Evolutionary conservation across 2,797 vertebrate species (phyloP).

Genomic region (Petrocephalus sullivani): DNA sequence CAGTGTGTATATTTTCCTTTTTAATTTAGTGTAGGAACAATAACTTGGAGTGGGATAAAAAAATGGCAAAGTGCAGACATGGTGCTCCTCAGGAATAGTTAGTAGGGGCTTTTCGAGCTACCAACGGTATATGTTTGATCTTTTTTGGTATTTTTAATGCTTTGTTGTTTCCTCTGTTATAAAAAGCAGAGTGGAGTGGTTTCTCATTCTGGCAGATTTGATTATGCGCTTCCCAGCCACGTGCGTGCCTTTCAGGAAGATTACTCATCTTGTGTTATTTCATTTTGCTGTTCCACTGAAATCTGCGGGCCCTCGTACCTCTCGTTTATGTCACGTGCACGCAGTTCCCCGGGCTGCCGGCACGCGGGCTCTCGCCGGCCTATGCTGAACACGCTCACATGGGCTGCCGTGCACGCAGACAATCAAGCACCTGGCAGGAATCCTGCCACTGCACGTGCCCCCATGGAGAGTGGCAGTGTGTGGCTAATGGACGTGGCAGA

Average conservation of each 20-base stretch:
- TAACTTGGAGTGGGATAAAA: neutral
- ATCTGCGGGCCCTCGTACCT: neutral
- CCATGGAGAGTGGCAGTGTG: neutral
- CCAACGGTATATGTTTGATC: neutral
- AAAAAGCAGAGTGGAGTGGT: neutral
- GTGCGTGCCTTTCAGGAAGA: neutral
- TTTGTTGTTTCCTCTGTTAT: neutral
- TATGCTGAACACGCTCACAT: neutral
- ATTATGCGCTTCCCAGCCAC: neutral
- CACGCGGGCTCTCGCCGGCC: neutral
- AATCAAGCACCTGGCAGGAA: neutral
- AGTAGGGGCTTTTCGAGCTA: neutral
- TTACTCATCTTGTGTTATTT: neutral
- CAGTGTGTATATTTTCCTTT: neutral
- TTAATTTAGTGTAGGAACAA: neutral
- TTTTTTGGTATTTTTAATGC: neutral
- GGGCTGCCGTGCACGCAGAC: neutral
- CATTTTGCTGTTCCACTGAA: neutral
- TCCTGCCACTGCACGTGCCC: neutral
- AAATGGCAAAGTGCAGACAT: neutral
- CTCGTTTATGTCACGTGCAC: neutral
- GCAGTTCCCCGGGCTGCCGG: neutral
- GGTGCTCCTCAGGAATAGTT: neutral
- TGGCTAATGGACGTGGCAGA: neutral
- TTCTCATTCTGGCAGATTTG: neutral